phyloP scores from a whole-genome alignment of 2,113 vertebrate genomes.

The Lepus timidus region DNA sequence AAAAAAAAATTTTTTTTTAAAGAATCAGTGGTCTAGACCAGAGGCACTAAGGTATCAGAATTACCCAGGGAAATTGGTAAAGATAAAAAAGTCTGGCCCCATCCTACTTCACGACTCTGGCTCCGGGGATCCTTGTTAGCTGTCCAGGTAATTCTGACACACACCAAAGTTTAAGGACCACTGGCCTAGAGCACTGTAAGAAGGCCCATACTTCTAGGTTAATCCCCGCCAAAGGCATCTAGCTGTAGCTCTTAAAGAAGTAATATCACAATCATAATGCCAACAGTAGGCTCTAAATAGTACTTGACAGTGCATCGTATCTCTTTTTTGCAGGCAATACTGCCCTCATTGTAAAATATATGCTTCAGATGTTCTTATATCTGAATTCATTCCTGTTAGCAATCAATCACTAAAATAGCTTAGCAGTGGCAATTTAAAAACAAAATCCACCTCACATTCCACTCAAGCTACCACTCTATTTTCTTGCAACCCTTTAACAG shows the following conservation, averaged over 20 bases:
- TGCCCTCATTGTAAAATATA: background rate
- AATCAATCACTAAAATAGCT: background rate
- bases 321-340: background rate
- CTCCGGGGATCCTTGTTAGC: background rate
- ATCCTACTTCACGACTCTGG: background rate
- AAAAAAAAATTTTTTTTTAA: no score
- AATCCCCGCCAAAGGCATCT: background rate
- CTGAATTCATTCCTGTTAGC: background rate
- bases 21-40: background rate
- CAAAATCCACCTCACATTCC: background rate
- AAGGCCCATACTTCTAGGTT: background rate
- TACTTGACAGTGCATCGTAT: background rate
- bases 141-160: background rate
- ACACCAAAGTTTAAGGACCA: background rate
- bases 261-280: background rate
- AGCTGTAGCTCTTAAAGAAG: background rate
- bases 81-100: background rate
- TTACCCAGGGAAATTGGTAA: background rate
- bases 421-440: background rate
- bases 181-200: background rate
- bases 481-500: constrained; percentile 45
- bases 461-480: background rate
- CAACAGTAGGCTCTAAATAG: background rate
- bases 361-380: background rate
- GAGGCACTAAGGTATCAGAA: background rate